Evolutionary conservation across 2,797 vertebrate genomes (phyloP).

Genomic region (Dendrocincla tyrannina): DNA sequence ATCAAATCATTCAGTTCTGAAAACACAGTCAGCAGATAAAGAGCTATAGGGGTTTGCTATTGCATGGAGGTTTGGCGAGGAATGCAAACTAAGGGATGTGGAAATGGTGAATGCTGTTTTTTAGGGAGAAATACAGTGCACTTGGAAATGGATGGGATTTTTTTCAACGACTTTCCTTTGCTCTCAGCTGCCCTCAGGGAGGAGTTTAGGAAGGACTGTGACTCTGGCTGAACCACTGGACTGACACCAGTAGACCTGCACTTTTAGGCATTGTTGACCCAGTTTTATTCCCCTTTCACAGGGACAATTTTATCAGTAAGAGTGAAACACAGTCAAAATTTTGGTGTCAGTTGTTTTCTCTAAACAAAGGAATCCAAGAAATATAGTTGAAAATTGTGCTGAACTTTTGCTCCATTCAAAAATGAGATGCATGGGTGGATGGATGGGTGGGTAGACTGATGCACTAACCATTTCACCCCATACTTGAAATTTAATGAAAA

Average conservation of each 20-base stretch:
- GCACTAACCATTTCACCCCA: not conserved
- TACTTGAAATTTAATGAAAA: conserved; percentile 50
- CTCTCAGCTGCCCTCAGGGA: not conserved
- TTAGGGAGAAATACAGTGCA: not conserved
- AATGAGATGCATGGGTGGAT: not conserved
- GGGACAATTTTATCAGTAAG: not conserved
- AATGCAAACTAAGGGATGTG: not conserved
- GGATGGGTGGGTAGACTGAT: not conserved
- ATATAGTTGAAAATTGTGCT: not conserved
- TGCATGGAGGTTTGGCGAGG: not conserved
- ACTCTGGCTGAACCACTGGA: not conserved
- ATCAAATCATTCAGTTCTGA: not conserved
- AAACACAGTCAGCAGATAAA: not conserved
- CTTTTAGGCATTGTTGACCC: not conserved
- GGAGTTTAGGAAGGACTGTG: not conserved
- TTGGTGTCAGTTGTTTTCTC: not conserved
- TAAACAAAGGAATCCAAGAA: not conserved
- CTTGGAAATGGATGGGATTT: not conserved
- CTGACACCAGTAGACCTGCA: not conserved
- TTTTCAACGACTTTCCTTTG: not conserved
- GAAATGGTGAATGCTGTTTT: not conserved
- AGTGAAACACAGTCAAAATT: not conserved
- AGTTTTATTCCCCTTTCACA: not conserved
- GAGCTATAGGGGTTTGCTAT: not conserved
- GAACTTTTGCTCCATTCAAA: not conserved